Conservation (phyloP, 2,797 vertebrate species). For the Poeciliopsis paucimaculata region DNA sequence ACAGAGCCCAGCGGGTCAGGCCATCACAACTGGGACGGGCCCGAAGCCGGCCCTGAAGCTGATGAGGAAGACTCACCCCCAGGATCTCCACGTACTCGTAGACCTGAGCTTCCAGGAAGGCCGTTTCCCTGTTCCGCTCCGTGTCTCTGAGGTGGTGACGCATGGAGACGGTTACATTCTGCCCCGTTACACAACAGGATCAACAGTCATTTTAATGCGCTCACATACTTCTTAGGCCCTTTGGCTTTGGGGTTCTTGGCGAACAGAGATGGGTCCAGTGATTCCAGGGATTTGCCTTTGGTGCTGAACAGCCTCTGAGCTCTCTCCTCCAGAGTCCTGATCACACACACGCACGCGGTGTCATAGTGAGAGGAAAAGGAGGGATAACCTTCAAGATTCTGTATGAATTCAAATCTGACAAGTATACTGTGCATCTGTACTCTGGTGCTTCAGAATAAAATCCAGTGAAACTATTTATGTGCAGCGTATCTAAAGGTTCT, state of each 20-base stretch:
- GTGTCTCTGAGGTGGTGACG: constrained; percentile 85
- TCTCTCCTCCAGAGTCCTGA: constrained; percentile 91
- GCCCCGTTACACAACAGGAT: neutral
- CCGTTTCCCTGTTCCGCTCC: constrained; percentile 95
- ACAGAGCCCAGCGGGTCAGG: neutral
- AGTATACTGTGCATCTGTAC: neutral
- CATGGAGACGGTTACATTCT: constrained; percentile 5
- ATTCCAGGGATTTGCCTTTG: constrained; percentile 96
- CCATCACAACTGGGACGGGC: fast-evolving
- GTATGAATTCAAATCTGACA: neutral
- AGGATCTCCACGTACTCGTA: constrained; percentile 97
- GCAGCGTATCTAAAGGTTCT: no score
- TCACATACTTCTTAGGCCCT: constrained; percentile 91
- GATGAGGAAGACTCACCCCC: constrained; percentile 83
- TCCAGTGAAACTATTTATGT: neutral
- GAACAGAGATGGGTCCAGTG: constrained; percentile 92
- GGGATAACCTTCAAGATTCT: neutral
- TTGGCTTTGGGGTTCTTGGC: constrained; percentile 98
- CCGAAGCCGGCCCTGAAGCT: no score
- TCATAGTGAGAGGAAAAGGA: neutral
- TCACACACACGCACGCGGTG: neutral
- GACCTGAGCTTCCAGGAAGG: constrained; percentile 94
- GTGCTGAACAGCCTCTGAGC: constrained; percentile 97
- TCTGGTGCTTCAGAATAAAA: neutral
- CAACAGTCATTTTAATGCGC: neutral